These are phyloP conservation scores for Leptopilina drosophilae DNA, from an alignment of 2,888 invertebrate genomes.

Conservation along the genomic window DNA sequence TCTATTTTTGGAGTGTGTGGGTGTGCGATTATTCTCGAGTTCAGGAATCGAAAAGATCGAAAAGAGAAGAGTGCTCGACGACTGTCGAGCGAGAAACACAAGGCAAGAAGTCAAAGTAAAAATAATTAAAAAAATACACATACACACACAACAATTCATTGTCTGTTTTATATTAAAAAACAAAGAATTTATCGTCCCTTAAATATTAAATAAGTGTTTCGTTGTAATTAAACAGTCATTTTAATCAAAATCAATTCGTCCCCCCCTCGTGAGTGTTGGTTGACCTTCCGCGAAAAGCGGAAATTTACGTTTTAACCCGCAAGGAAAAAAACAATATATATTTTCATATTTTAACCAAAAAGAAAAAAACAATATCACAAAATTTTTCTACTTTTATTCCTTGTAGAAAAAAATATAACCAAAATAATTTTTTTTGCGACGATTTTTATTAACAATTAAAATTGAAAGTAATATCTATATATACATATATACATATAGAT, in stretches of 20 bases:
- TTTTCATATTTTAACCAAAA: background rate
- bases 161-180: constrained; percentile 21
- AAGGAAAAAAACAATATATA: no score
- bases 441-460: no score
- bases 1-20: constrained; percentile 5
- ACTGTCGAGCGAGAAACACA: no score
- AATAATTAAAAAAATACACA: background rate
- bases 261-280: background rate
- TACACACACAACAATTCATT: background rate
- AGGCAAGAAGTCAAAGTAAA: background rate
- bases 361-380: no score
- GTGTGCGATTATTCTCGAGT: constrained; percentile 26
- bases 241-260: constrained; percentile 4
- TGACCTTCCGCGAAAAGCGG: background rate
- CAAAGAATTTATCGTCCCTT: background rate
- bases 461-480: no score
- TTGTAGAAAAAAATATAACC: no score
- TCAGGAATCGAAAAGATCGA: constrained; percentile 20
- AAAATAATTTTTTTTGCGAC: no score
- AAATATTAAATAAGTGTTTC: background rate
- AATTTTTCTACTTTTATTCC: no score
- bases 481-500: no score
- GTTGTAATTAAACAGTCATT: background rate
- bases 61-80: background rate
- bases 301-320: no score